Percentiles rank a stretch among this genome's conserved stretches.
Evolutionary conservation across 1,140 invertebrate genomes (phyloP).

Genomic region (Pseudomyrmex flavicornis): DNA sequence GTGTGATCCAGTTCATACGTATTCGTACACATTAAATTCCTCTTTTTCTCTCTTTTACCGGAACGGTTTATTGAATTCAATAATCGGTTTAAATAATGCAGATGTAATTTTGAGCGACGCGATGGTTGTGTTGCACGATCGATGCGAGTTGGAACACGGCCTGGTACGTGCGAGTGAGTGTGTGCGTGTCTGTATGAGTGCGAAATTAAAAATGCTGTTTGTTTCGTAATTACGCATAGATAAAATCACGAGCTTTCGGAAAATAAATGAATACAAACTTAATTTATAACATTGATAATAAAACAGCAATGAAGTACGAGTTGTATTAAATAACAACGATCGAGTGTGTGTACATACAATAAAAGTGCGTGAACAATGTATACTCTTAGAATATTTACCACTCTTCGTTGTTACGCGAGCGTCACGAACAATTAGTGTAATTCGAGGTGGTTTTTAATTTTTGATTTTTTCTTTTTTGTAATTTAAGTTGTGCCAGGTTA

Average conservation of each 20-base stretch:
- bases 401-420: conserved; percentile 4
- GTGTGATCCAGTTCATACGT: conserved; percentile 74
- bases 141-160: conserved; percentile 77
- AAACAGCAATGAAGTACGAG: conserved; percentile 5
- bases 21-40: background rate
- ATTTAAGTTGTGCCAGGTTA: conserved; percentile 33
- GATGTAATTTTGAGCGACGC: conserved; percentile 25
- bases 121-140: conserved; percentile 46
- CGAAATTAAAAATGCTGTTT: conserved; percentile 8
- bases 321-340: background rate
- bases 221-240: background rate
- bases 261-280: background rate
- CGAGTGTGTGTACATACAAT: background rate
- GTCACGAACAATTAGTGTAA: conserved; percentile 27
- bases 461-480: background rate
- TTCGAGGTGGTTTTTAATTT: conserved; percentile 36
- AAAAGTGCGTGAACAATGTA: background rate
- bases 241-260: background rate
- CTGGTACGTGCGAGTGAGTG: conserved; percentile 53
- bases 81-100: conserved; percentile 40
- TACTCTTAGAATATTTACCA: conserved; percentile 26
- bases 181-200: conserved; percentile 40
- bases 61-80: conserved; percentile 25
- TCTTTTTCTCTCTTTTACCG: background rate
- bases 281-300: conserved; percentile 27